A percentile compares a stretch with the other conserved stretches of the same genome.
Conservation (phyloP, 2,113 vertebrate genomes). For the Dicaeum eximium region DNA sequence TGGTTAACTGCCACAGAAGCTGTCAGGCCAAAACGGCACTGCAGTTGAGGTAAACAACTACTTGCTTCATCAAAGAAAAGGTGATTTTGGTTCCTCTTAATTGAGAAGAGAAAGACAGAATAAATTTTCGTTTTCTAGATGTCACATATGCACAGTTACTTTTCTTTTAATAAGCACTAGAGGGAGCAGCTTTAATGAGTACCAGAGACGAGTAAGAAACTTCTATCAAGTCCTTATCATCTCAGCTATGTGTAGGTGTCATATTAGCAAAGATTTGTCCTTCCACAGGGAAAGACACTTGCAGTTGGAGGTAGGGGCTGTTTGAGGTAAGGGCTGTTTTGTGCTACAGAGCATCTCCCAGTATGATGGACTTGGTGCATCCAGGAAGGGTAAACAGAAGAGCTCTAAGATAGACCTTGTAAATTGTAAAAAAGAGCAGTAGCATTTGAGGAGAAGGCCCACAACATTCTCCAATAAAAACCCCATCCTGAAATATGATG, state of each 20-base stretch:
- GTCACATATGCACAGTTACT: background rate
- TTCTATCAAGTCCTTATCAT: background rate
- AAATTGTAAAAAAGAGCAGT: background rate
- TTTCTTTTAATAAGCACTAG: background rate
- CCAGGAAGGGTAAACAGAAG: background rate
- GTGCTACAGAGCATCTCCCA: background rate
- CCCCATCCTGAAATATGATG: background rate
- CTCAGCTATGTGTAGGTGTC: background rate
- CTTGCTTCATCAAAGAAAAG: background rate
- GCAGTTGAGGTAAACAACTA: background rate
- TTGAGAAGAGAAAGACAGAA: background rate
- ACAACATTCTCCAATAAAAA: background rate
- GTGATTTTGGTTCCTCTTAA: background rate
- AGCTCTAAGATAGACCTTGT: background rate
- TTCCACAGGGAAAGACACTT: background rate
- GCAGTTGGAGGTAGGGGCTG: background rate
- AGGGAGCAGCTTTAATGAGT: background rate
- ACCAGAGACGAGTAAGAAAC: background rate
- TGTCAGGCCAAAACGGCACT: background rate
- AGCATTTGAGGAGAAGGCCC: background rate
- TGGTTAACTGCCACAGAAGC: background rate
- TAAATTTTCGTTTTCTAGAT: background rate
- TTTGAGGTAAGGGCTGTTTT: background rate
- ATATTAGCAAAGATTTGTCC: background rate
- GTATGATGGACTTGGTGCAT: background rate